These are phyloP conservation scores for Podarcis muralis DNA, from an alignment of 2,113 vertebrate genomes.

Conservation along the genomic window DNA sequence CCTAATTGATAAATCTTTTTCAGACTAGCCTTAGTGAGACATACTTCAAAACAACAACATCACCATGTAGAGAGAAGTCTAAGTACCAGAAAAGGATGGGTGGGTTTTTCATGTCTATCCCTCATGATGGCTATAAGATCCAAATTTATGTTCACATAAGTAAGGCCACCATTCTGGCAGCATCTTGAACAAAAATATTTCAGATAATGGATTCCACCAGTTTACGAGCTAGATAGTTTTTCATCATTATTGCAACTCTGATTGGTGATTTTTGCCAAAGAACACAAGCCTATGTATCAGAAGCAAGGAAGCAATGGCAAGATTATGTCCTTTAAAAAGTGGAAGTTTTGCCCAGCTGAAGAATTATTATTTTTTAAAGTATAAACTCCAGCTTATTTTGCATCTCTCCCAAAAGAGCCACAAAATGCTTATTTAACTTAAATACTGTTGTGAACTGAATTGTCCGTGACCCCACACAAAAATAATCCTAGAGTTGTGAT, in stretches of 20 bases:
- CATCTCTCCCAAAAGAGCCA: neutral
- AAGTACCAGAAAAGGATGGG: neutral
- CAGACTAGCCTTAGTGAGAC: neutral
- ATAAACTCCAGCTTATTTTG: neutral
- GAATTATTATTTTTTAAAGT: neutral
- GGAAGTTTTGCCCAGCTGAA: neutral
- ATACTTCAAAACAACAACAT: neutral
- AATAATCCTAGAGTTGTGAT: neutral
- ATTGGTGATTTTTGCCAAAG: neutral
- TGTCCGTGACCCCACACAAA: neutral
- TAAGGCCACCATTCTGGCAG: neutral
- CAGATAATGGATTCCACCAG: neutral
- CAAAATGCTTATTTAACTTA: neutral
- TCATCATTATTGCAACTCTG: conserved; percentile 24
- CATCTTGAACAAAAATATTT: neutral
- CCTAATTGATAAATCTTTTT: too few relatives aligned
- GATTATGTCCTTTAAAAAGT: neutral
- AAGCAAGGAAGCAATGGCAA: neutral
- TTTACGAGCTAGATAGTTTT: neutral
- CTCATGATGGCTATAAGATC: neutral
- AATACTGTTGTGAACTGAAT: neutral
- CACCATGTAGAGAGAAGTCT: neutral
- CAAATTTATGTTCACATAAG: neutral
- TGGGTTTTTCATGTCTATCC: neutral
- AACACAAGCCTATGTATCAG: neutral